Evolutionary conservation across 2,888 invertebrate genomes (phyloP), one percentile per base, ranked within the genome.

Genomic region (Netelia melanura): DNA sequence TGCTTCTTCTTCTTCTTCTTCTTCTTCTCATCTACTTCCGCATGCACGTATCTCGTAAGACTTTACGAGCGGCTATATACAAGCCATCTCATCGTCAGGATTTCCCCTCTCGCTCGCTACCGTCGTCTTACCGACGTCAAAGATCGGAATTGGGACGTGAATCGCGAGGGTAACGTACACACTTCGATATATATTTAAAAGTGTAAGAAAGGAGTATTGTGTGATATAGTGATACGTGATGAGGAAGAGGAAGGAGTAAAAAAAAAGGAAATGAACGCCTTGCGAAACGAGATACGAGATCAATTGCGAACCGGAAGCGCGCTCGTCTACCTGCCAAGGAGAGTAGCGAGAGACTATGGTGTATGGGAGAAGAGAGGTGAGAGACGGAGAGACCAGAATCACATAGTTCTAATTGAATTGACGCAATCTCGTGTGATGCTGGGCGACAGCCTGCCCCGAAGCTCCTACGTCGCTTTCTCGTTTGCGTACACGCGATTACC

Each of bases 381-480:
- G 43, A 43, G 65, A 43, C 43, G 56, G 62, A 68, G 62, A 62
- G 54, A 54, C 23, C 43, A 38, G 74, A 75, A 71, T 58, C 75
- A 82, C 82, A 71, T 30, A 78, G 82, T 79, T 79, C 82, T 82
- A 85, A 85, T 85, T 85, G 85, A 85, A 85, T 85, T 71, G 82
- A 65, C 75, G 85, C 82, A 85, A 85, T 85, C 82, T 82, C 85
- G 75, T 58, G 43, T 74, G 72, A 68, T 61, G 67, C 65, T 76
- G 38, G 71, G 70, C 58, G 64, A 54, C 52, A 14, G 52, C 30
- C 68, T 54, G 14, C 52, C n/a, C 52, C 21, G 6, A 14, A 30
- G 3, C 64, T 78, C 78, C 54, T 70, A 38, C 48, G 17, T 21
- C 76, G 67, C 74, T 77, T 61, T 80, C 71, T 23, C 81, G 64